Evolutionary conservation across 2,888 invertebrate genomes (phyloP), one percentile per base, ranked within the genome.

Genomic region (Protonemura montana): DNA sequence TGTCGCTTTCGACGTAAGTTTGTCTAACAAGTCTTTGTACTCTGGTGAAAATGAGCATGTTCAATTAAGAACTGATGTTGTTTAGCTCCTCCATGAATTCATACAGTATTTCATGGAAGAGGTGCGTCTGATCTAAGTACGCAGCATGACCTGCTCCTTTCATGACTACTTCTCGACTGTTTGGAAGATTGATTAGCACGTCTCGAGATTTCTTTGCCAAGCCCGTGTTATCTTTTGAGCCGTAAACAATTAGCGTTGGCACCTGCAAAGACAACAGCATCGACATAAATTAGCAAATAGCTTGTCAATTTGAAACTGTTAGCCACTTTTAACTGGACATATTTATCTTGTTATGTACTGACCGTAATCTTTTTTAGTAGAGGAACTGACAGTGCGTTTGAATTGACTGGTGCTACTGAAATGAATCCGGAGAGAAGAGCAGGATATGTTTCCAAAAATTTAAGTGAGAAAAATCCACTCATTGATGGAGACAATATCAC

Each of bases 401-500:
- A 91, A 1, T 87, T 88, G 0, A 91, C 91, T 13, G 92, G 92
- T 13, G 92, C 92, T 0, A 92, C 89, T 13, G 92, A 91, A 0
- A 92, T 89, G 87, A 89, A 92, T 0, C 91, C 92, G n/a, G 89
- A 88, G 29, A 91, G 88, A 35, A 35, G 35, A 35, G 35, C 35
- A 35, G 35, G 35, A 35, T 35, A 10, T 35, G 35, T 35, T 10
- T 91, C 89, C 35, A 92, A 86, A 88, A 90, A 91, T 0, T 91
- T 91, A 28, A 93, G 88, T 6, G 92, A 89, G 88, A 90, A 93
- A 3, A 88, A 85, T 0, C 93, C 93, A 88, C 92, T 92, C 92
- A 92, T 92, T 0, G 92, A 92, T 0, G 93, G 92, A 81, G 91
- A 91, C 2, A 93, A 90, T 26, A 93, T 88, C 1, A 93, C 91